Base-by-base conservation (phyloP, 2,888 invertebrate genomes). In the Tachystola acroxantha region DNA sequence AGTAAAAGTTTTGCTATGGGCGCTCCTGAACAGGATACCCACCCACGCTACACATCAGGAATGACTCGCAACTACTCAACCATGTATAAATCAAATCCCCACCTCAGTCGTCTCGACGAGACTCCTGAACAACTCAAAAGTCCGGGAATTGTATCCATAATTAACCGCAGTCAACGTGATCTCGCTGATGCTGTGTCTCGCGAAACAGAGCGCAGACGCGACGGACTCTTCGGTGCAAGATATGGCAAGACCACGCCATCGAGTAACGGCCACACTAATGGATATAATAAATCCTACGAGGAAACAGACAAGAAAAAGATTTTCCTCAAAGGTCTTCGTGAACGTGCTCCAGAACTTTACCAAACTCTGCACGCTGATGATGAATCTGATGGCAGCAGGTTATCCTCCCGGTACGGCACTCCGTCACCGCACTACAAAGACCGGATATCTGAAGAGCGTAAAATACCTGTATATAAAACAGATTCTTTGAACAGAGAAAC, bases 1-100 rank as follows among this genome's bases (percentile, higher is more conserved):
- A 95, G 95, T 76, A 94, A 95, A 77, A 95, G 95, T 71, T 94
- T 95, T 82, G 95, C 94, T 88, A 92, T 94, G 53, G 93, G 94
- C 57, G 92, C 91, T 46, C 85, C 88, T 42, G 88, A 88, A 74
- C 75, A 69, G 47, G 81, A 85, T 27, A 80, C 85, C 10, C 86
- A 86, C 34, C 78, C 84, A 20, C 81, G 84, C 33, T 87, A 85
- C 77, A 60, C 80, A 28, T 72, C 80, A 39, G 75, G 73, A 29
- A 80, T 88, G 71, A 87, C 58, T 58, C 80, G 88, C 48, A 85
- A 87, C 54, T 71, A 85, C 54, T 85, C 88, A 36, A 86, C 88
- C 38, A 91, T 93, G 74, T 93, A 93, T 74, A 93, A 93, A 66
- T 94, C 94, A 2, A 94, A 93, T 70, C 92, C 94, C 22, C 94